These are phyloP conservation scores for Scotopteryx bipunctaria DNA, from an alignment of 2,888 invertebrate genomes.

Conservation along the genomic window DNA sequence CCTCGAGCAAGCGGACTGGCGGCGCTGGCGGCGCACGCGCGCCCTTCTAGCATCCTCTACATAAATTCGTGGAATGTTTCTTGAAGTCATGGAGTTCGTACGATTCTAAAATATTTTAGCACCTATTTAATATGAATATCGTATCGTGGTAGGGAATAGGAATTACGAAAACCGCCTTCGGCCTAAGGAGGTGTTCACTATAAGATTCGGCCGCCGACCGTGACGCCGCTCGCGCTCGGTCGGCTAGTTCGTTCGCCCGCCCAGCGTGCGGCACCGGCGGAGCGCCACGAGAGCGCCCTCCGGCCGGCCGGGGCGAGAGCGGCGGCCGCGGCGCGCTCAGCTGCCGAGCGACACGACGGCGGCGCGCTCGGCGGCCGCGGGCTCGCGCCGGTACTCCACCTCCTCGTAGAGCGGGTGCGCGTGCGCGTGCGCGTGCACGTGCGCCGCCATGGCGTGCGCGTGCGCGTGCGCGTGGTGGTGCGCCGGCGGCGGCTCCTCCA, in stretches of 20 bases:
- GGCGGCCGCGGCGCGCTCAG: slow-evolving; percentile 6
- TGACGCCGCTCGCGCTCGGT: not conserved
- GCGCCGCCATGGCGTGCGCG: slow-evolving; percentile 43
- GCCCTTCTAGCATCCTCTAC: not conserved
- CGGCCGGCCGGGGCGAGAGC: not conserved
- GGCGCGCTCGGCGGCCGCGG: slow-evolving; percentile 44
- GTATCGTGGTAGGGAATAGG: slow-evolving; percentile 8
- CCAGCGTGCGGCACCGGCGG: too few species aligned
- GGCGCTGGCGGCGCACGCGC: not conserved
- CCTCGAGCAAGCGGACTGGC: too few species aligned
- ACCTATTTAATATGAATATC: slow-evolving; percentile 4
- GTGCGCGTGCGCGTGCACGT: slow-evolving; percentile 24
- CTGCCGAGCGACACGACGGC: slow-evolving; percentile 10
- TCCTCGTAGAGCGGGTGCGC: slow-evolving; percentile 54
- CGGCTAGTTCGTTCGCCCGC: too few species aligned
- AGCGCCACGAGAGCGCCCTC: too few species aligned
- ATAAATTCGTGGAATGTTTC: slow-evolving; percentile 68
- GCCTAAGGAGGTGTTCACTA: too few species aligned
- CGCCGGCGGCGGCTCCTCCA: slow-evolving; percentile 67
- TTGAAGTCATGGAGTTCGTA: slow-evolving; percentile 71
- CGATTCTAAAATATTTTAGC: slow-evolving; percentile 18
- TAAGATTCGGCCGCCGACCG: too few species aligned
- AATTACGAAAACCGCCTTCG: slow-evolving; percentile 10
- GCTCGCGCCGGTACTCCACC: slow-evolving; percentile 56
- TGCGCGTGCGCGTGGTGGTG: slow-evolving; percentile 43